Evolutionary conservation across 2,113 vertebrate genomes (phyloP).

Genomic region (Conger conger): DNA sequence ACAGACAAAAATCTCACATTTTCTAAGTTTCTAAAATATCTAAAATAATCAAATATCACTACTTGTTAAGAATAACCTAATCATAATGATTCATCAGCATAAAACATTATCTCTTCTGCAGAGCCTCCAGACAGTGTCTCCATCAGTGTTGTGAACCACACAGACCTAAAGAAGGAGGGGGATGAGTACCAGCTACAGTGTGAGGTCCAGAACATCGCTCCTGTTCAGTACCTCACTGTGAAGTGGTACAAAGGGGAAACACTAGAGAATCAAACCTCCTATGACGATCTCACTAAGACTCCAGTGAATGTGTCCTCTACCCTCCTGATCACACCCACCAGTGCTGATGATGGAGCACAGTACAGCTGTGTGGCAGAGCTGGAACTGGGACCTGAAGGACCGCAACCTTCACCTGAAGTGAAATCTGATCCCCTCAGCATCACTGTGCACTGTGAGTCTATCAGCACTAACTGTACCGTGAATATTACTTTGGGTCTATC

Average conservation of each 20-base stretch:
- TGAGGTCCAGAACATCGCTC: constrained; percentile 43
- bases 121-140: constrained; percentile 59
- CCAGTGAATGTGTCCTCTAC: constrained; percentile 19
- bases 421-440: not conserved
- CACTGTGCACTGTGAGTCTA: constrained; percentile 53
- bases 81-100: not conserved
- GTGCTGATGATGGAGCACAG: constrained; percentile 39
- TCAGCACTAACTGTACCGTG: not conserved
- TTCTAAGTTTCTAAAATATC: not conserved
- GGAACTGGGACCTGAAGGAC: constrained; percentile 29
- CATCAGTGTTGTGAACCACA: constrained; percentile 20
- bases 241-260: constrained; percentile 49
- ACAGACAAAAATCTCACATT: not conserved
- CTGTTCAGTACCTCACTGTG: constrained; percentile 47
- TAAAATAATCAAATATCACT: not conserved
- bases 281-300: rapidly evolving
- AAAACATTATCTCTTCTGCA: constrained; percentile 33
- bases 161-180: constrained; percentile 25
- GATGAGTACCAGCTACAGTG: constrained; percentile 37
- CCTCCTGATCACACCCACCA: rapidly evolving
- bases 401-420: rapidly evolving
- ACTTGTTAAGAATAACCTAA: not conserved
- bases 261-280: rapidly evolving
- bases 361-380: constrained; percentile 59
- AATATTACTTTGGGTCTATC: not conserved